phyloP scores from a whole-genome alignment of 2,113 vertebrate genomes.

The Amblyopsis rosae region DNA sequence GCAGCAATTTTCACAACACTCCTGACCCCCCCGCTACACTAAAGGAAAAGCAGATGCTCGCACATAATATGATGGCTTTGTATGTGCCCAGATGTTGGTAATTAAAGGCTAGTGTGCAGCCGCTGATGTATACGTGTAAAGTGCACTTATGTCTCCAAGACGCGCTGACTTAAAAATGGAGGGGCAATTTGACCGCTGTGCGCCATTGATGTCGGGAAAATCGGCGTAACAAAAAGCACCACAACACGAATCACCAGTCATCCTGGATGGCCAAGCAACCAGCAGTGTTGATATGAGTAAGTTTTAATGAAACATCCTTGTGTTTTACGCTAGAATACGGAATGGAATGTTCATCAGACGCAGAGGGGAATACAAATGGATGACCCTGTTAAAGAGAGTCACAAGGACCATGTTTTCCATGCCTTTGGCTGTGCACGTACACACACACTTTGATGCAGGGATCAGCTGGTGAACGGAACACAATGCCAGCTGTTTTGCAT shows the following conservation, averaged over 20 bases:
- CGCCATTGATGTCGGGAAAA: slow-evolving; percentile 33
- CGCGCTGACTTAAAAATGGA: slow-evolving; percentile 57
- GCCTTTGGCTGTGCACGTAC: slow-evolving; percentile 9
- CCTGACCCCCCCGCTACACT: slow-evolving; percentile 22
- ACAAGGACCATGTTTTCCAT: slow-evolving; percentile 5
- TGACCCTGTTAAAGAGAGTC: slow-evolving; percentile 17
- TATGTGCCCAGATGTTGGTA: slow-evolving; percentile 50
- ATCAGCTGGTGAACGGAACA: slow-evolving; percentile 51
- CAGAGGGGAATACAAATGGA: not conserved
- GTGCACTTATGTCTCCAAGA: slow-evolving; percentile 64
- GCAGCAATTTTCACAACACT: slow-evolving; percentile 48
- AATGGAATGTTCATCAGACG: slow-evolving; percentile 27
- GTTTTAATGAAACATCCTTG: slow-evolving; percentile 7
- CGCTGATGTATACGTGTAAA: slow-evolving; percentile 49
- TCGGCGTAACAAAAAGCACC: slow-evolving; percentile 56
- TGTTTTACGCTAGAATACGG: slow-evolving; percentile 14
- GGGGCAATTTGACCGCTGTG: slow-evolving; percentile 40
- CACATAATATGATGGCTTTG: slow-evolving; percentile 47
- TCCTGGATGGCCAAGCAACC: slow-evolving; percentile 29
- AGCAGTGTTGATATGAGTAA: slow-evolving; percentile 32
- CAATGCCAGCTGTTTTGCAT: slow-evolving; percentile 71
- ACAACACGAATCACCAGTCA: slow-evolving; percentile 43
- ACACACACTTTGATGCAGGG: slow-evolving; percentile 49
- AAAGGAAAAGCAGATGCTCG: slow-evolving; percentile 52
- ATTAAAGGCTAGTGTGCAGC: slow-evolving; percentile 56